A percentile compares a stretch with the other conserved stretches of the same genome.
These are phyloP conservation scores for Danio choprae DNA, from an alignment of 2,797 vertebrate species.

Conservation along the genomic window DNA sequence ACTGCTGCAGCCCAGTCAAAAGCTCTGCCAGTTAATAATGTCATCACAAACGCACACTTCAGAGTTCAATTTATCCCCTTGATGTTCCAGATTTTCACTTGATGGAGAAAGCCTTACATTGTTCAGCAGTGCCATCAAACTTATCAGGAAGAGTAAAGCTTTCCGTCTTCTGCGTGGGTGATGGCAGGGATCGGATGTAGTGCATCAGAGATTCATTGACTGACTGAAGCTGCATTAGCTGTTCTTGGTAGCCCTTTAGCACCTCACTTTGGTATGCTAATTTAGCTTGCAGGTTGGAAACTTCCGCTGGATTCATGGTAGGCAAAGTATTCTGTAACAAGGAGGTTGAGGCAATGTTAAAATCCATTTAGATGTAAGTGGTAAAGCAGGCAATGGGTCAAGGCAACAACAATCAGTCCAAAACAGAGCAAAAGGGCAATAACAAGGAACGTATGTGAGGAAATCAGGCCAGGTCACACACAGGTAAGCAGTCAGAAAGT, in stretches of 20 bases:
- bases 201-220: neutral
- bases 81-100: neutral
- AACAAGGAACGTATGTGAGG: no score
- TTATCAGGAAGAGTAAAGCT: neutral
- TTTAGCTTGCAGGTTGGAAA: neutral
- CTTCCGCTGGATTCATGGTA: neutral
- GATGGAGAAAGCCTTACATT: neutral
- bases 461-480: no score
- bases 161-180: neutral
- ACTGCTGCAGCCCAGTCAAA: no score
- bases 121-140: neutral
- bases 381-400: no score
- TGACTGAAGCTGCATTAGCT: neutral
- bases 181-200: neutral
- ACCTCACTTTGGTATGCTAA: neutral
- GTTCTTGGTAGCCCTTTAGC: neutral
- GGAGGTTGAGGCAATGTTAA: neutral
- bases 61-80: neutral
- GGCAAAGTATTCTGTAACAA: neutral
- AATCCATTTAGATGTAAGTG: no score
- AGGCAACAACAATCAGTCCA: no score
- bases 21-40: neutral
- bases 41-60: neutral
- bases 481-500: no score
- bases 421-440: no score